A percentile compares a stretch with the other conserved stretches of the same genome.
These are phyloP conservation scores for Castor canadensis DNA, from an alignment of 2,113 vertebrate genomes.

Conservation along the genomic window DNA sequence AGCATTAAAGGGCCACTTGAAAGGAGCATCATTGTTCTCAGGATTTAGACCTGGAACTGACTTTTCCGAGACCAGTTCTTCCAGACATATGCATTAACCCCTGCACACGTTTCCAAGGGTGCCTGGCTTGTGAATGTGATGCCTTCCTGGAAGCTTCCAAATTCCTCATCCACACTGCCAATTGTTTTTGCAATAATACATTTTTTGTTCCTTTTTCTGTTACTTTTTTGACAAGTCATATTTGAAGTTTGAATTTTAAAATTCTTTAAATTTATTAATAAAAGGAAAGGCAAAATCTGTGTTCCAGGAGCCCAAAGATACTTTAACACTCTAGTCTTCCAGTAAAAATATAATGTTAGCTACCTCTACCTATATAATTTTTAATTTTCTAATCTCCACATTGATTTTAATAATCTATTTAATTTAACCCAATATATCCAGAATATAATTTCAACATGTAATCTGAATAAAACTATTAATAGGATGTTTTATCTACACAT, in stretches of 20 bases:
- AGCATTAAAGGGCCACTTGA: neutral
- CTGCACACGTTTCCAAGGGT: neutral
- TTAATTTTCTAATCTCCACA: too few relatives aligned
- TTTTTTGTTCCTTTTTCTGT: neutral
- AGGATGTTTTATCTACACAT: neutral
- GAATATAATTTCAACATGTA: neutral
- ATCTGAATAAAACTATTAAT: neutral
- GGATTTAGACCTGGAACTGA: neutral
- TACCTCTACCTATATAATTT: neutral
- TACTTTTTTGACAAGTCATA: neutral
- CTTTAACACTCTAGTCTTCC: neutral
- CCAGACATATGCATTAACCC: neutral
- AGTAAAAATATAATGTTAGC: neutral
- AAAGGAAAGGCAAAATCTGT: neutral
- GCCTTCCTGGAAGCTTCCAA: neutral
- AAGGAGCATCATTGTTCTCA: neutral
- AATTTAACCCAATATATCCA: neutral
- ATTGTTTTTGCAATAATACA: neutral
- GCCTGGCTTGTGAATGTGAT: neutral
- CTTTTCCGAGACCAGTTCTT: neutral
- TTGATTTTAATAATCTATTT: constrained; percentile 20
- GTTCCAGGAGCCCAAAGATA: neutral
- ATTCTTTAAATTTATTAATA: constrained; percentile 8
- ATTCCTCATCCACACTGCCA: neutral
- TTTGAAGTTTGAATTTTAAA: constrained; percentile 27